These are phyloP conservation scores for Raja brachyura DNA, from an alignment of 2,113 vertebrate species.

Conservation along the genomic window DNA sequence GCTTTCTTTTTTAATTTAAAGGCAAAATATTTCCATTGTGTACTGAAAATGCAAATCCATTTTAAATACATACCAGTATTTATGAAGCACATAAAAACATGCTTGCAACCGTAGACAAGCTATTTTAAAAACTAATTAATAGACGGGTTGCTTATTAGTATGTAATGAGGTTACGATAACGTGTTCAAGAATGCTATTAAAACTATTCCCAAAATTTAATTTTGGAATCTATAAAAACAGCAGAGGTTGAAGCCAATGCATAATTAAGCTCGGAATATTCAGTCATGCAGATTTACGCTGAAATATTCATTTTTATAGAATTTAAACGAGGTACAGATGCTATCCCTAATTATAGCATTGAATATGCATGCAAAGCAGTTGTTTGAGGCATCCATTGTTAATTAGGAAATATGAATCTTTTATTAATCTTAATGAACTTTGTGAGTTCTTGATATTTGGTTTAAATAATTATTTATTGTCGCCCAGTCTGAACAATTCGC, in stretches of 20 bases:
- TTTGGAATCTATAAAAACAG: background rate
- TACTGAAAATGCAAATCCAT: background rate
- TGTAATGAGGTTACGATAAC: background rate
- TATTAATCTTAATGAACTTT: constrained; percentile 44
- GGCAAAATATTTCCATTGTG: background rate
- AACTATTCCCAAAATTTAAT: background rate
- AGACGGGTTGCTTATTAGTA: background rate
- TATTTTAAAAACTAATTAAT: background rate
- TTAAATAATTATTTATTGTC: constrained; percentile 24
- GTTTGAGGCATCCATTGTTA: constrained; percentile 60
- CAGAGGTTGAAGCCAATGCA: constrained; percentile 46
- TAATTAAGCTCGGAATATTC: constrained; percentile 68
- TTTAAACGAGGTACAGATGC: constrained; percentile 70
- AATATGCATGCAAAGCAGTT: constrained; percentile 93
- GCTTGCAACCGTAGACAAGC: background rate
- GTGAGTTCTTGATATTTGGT: background rate
- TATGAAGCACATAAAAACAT: background rate
- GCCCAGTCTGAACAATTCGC: background rate
- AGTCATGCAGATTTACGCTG: constrained; percentile 85
- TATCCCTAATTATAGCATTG: constrained; percentile 81
- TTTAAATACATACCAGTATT: background rate
- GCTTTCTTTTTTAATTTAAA: background rate
- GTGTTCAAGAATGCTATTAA: background rate
- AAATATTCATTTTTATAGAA: constrained; percentile 87
- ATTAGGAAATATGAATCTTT: constrained; percentile 52